Conservation (phyloP, 2,797 vertebrate species). For the Pseudopleuronectes americanus region DNA sequence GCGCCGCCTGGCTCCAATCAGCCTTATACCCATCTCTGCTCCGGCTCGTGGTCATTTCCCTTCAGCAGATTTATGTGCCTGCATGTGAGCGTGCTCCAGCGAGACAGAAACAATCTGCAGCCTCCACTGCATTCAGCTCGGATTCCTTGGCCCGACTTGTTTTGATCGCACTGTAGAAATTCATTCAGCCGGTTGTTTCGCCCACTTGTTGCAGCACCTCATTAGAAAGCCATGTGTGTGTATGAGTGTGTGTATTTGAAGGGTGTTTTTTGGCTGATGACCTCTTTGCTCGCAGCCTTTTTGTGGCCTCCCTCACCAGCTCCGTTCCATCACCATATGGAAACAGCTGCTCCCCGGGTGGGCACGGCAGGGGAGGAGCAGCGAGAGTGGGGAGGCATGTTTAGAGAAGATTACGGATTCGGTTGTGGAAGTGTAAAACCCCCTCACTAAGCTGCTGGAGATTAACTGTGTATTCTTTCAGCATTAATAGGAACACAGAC, state of each 20-base stretch:
- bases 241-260: constrained; percentile 11
- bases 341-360: constrained; percentile 66
- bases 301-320: constrained; percentile 47
- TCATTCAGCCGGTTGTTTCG: constrained; percentile 17
- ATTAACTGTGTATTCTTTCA: constrained; percentile 57
- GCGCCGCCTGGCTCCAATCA: constrained; percentile 58
- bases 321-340: constrained; percentile 59
- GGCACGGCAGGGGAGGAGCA: constrained; percentile 25
- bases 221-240: neutral
- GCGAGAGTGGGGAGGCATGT: constrained; percentile 31
- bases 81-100: constrained; percentile 35
- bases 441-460: constrained; percentile 57
- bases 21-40: constrained; percentile 64
- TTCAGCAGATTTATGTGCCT: constrained; percentile 59
- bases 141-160: too few relatives aligned
- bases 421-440: constrained; percentile 58
- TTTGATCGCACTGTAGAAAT: constrained; percentile 4
- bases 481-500: constrained; percentile 47
- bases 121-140: constrained; percentile 8
- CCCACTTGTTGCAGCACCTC: neutral
- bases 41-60: constrained; percentile 49
- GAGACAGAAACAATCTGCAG: constrained; percentile 26
- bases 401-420: constrained; percentile 54
- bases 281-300: constrained; percentile 41
- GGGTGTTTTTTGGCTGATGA: constrained; percentile 40